phyloP scores from a whole-genome alignment of 37 sponge, comb jelly and placozoan species.

The Spongilla lacustris region DNA sequence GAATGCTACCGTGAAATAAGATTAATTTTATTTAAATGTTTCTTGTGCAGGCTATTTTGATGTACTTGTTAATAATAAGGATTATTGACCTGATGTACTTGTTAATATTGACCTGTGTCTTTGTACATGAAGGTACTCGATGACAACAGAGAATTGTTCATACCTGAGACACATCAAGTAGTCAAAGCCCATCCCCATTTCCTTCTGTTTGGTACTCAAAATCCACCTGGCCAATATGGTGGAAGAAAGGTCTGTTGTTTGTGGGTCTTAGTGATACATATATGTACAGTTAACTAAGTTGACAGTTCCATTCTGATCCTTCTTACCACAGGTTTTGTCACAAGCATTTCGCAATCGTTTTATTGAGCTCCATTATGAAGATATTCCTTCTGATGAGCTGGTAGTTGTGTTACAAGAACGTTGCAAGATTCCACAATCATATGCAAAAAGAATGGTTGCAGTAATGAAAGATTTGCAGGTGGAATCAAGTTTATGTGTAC shows the following conservation, averaged over 20 bases:
- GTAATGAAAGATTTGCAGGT: slow-evolving; percentile 95
- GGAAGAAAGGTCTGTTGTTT: slow-evolving; percentile 80
- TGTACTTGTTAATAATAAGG: neutral
- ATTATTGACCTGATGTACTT: neutral
- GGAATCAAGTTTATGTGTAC: neutral
- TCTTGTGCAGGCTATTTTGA: no score
- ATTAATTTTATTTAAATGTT: no score
- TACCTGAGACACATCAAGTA: slow-evolving; percentile 89
- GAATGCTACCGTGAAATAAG: no score
- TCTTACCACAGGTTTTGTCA: slow-evolving; percentile 78
- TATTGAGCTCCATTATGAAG: slow-evolving; percentile 97
- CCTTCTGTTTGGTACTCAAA: slow-evolving; percentile 97
- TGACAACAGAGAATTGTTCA: slow-evolving; percentile 97
- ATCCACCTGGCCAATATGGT: slow-evolving; percentile 94
- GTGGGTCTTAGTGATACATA: no score
- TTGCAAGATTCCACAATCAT: slow-evolving; percentile 85
- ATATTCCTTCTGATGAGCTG: slow-evolving; percentile 88
- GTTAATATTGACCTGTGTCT: no score
- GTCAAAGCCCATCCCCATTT: slow-evolving; percentile 94
- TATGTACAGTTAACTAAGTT: neutral
- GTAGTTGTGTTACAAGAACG: slow-evolving; percentile 77
- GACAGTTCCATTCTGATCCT: neutral
- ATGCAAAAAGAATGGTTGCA: slow-evolving; percentile 86
- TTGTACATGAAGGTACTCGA: slow-evolving; percentile 79
- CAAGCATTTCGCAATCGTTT: slow-evolving; percentile 97